Evolutionary conservation across 2,888 invertebrate species (phyloP).

Genomic region (Cerastis rubricosa): DNA sequence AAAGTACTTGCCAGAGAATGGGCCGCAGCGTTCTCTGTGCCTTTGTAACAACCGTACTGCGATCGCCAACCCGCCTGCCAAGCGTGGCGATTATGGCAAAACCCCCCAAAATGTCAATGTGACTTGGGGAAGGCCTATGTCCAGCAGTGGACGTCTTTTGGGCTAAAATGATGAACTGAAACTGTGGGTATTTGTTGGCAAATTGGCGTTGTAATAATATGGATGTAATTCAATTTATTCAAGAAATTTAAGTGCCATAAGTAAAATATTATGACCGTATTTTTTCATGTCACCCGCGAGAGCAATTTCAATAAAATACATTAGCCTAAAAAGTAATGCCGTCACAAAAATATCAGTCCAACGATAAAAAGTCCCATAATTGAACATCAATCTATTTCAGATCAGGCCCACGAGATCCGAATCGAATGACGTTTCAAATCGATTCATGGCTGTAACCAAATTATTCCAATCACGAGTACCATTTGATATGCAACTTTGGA

Average conservation of each 20-base stretch:
- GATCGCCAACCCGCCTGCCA: too few species aligned
- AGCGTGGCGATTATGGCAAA: too few species aligned
- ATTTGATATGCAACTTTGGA: slow-evolving; percentile 46
- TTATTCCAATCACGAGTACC: slow-evolving; percentile 51
- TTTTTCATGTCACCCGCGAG: neutral
- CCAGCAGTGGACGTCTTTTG: too few species aligned
- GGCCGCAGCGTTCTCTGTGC: too few species aligned
- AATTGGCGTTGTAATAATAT: too few species aligned
- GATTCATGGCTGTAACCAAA: slow-evolving; percentile 56
- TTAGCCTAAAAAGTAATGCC: slow-evolving; percentile 7
- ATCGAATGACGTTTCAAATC: slow-evolving; percentile 64
- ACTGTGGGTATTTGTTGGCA: too few species aligned
- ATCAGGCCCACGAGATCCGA: slow-evolving; percentile 56
- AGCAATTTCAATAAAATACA: slow-evolving; percentile 23
- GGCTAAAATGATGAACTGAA: too few species aligned
- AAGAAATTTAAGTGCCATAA: neutral
- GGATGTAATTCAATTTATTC: too few species aligned
- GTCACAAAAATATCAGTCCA: slow-evolving; percentile 29
- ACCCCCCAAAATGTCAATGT: too few species aligned
- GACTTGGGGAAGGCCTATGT: too few species aligned
- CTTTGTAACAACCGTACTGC: too few species aligned
- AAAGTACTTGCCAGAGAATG: too few species aligned
- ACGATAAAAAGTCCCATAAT: slow-evolving; percentile 54
- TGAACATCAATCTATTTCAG: slow-evolving; percentile 62
- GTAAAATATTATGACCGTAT: neutral